Conservation (phyloP, 2,888 invertebrate genomes). For the Ophion ventricosus region DNA sequence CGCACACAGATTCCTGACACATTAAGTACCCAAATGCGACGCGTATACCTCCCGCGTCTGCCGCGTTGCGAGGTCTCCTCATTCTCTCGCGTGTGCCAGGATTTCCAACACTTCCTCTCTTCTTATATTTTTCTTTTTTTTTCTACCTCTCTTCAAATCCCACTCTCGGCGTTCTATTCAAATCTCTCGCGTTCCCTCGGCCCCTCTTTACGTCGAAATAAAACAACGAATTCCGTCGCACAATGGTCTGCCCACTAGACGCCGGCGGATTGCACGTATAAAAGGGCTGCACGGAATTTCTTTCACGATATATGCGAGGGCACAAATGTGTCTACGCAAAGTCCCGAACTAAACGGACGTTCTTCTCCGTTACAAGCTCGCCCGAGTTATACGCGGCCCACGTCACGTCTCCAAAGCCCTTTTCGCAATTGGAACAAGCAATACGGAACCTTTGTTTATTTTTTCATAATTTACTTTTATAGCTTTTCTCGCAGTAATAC, state of each 20-base stretch:
- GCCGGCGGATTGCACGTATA: conserved; percentile 40
- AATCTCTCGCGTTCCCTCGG: not conserved
- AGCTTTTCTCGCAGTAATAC: not conserved
- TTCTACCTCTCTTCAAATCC: conserved; percentile 8
- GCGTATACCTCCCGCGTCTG: conserved; percentile 60
- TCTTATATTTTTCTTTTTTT: conserved; percentile 3
- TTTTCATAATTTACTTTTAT: not conserved
- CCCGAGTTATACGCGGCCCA: conserved; percentile 16
- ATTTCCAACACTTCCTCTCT: conserved; percentile 36
- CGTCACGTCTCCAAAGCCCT: conserved; percentile 49
- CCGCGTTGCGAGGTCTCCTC: conserved; percentile 51
- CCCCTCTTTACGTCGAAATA: conserved; percentile 53
- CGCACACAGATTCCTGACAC: conserved; percentile 30
- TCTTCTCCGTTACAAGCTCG: conserved; percentile 42
- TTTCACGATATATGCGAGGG: conserved; percentile 21
- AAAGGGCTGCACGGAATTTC: conserved; percentile 18
- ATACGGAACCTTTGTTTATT: not conserved
- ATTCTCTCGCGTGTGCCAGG: conserved; percentile 43
- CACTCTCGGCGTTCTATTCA: conserved; percentile 20
- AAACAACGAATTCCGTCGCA: conserved; percentile 66
- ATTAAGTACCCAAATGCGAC: conserved; percentile 34
- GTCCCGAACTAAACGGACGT: conserved; percentile 34
- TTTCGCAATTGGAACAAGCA: conserved; percentile 30
- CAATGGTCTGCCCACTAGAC: conserved; percentile 64
- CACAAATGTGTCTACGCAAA: conserved; percentile 11